Base-by-base conservation (phyloP, 2,113 vertebrate genomes). In the Rhinoderma darwinii region DNA sequence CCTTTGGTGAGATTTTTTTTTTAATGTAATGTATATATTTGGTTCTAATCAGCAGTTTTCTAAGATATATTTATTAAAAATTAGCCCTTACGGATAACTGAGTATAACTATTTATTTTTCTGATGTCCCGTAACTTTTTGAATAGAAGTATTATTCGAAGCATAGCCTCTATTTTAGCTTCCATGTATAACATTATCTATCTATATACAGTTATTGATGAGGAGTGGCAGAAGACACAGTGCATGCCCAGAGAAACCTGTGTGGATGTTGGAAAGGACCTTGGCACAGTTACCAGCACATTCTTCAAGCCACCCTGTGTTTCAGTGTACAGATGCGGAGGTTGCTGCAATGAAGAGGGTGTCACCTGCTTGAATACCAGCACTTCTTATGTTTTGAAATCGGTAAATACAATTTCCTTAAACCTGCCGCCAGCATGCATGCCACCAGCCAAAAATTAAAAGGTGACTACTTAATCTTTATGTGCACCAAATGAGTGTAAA, bases 271-370 rank as follows among this genome's bases (percentile, higher is more conserved):
- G 96, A 88, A 96, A 97, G 78, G 98, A 99, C 89, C 90, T 99
- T 70, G 96, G 96, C 79, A 96, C 93, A 0, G 94, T 93, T 75
- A 96, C 96, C 18, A 95, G 96, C 56, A 96, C 95, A 37, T 98
- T 99, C 92, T 99, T 98, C 93, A 99, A 99, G 89, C 98, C 98
- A 0, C 97, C 98, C 25, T 99, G 98, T 1, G 98, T 99, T 81
- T 97, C 96, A 0, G 94, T 99, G 79, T 97, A 95, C 93, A 94
- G 98, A 90, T 99, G 98, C 1, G 94, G 96, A 11, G 98, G 98
- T 85, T 99, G 98, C 92, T 99, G 98, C 93, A 98, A 99, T 0
- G 97, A 97, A 84, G 97, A 99, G 88, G 96, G 96, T 0, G 90
- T 97, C 83, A 92, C 93, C 73, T 99, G 98, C 90, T 92, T 94